A percentile compares a stretch with the other conserved stretches of the same genome.
Evolutionary conservation across 2,888 invertebrate genomes (phyloP).

Genomic region (Eupithecia subfuscata): DNA sequence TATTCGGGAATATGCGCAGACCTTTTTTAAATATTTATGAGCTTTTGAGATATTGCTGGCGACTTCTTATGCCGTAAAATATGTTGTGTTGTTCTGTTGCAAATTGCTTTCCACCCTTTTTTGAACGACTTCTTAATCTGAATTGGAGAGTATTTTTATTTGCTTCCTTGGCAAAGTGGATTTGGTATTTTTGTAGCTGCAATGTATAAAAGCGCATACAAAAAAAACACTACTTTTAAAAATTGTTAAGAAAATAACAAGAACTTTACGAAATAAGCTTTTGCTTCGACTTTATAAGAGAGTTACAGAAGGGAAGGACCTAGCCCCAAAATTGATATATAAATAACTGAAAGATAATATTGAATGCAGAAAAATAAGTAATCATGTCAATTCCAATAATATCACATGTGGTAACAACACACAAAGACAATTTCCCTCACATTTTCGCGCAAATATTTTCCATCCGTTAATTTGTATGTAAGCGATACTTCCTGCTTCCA

Average conservation of each 20-base stretch:
- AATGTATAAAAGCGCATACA: not conserved
- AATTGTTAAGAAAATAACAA: too few species aligned
- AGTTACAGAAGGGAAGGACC: not conserved
- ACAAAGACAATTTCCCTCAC: constrained; percentile 30
- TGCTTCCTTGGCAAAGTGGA: not conserved
- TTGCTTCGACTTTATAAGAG: not conserved
- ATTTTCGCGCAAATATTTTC: constrained; percentile 59
- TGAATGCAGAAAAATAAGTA: not conserved
- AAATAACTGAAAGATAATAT: not conserved
- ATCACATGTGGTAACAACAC: not conserved
- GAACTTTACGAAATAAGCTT: not conserved
- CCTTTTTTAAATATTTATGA: constrained; percentile 50
- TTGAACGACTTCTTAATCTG: constrained; percentile 7
- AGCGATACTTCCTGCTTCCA: constrained; percentile 59
- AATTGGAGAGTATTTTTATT: not conserved
- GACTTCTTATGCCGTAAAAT: constrained; percentile 40
- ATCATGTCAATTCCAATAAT: not conserved
- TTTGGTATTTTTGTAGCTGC: not conserved
- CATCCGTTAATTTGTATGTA: constrained; percentile 64
- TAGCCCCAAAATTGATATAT: not conserved
- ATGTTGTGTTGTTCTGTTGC: constrained; percentile 36
- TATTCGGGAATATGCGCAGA: constrained; percentile 37
- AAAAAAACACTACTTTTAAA: not conserved
- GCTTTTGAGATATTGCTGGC: constrained; percentile 37
- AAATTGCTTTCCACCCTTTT: constrained; percentile 17